These are phyloP conservation scores for Caerostris darwini DNA, from an alignment of 1,140 invertebrate genomes.

Conservation along the genomic window DNA sequence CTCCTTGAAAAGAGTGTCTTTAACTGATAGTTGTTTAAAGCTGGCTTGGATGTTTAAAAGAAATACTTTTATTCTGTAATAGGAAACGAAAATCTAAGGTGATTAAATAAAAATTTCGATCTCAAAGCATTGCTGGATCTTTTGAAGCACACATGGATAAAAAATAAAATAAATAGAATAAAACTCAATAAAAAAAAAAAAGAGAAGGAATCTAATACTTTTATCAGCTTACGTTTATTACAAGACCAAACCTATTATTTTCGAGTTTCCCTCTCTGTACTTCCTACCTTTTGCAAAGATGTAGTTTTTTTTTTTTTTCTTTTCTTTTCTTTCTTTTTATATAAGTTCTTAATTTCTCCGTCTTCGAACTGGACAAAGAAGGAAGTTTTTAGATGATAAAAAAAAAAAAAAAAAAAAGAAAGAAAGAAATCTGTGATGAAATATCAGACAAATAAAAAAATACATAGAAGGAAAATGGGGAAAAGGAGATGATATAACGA, in stretches of 20 bases:
- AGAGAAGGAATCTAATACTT: conserved; percentile 68
- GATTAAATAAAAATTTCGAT: conserved; percentile 76
- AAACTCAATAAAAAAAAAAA: neutral
- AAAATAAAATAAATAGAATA: neutral
- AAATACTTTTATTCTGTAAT: conserved; percentile 49
- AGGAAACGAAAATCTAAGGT: conserved; percentile 47
- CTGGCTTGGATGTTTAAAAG: conserved; percentile 37
- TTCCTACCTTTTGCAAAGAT: neutral
- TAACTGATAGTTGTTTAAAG: neutral
- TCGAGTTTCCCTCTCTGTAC: neutral
- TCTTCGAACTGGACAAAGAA: neutral
- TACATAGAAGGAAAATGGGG: neutral
- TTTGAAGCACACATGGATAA: neutral
- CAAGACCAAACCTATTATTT: conserved; percentile 76
- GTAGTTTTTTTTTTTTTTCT: neutral
- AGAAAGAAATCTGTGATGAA: conserved; percentile 50
- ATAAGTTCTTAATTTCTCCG: conserved; percentile 57
- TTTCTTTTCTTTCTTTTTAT: neutral
- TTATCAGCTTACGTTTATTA: conserved; percentile 78
- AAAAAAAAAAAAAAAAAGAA: neutral
- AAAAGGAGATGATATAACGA: conserved; percentile 12
- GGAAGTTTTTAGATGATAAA: neutral
- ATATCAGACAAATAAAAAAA: conserved; percentile 61
- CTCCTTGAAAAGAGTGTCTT: neutral
- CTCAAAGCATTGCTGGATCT: conserved; percentile 9